Evolutionary conservation across 2,113 vertebrate species (phyloP), one percentile per base, ranked within the genome.

Genomic region (Tinamus guttatus): DNA sequence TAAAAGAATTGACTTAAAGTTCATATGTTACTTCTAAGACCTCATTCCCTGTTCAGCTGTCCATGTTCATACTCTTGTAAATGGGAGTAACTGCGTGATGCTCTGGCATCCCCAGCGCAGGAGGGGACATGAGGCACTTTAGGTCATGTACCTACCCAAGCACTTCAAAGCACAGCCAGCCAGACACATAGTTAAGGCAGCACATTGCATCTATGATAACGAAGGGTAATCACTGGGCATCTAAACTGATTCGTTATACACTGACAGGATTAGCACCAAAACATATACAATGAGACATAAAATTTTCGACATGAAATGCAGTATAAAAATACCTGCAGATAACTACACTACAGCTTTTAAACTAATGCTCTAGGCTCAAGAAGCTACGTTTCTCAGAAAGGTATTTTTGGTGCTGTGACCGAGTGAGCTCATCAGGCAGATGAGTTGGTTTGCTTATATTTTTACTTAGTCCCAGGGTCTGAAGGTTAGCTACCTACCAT

Each of bases 1-100:
- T 87, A 91, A 87, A 94, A 77, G 54, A 92, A 81, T 36, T 62
- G 18, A 89, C 74, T 96, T 86, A 30, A 84, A 71, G 64, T 92
- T 75, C 64, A 36, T 49, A 27, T 0, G 0, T 60, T 74, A 68
- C n/a, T 84, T 81, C 56, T 68, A 67, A 78, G 41, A 15, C 52
- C 64, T 65, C 64, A 74, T 47, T 85, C 63, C 75, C 3, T 67
- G 51, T 89, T 49, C 81, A 86, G 28, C 51, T 86, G 86, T 67
- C 45, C 36, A 0, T 56, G 24, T 69, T 81, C n/a, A 32, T 1
- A 0, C 91, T 93, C 65, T 56, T 71, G 60, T 68, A 69, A 84
- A 56, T 4, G 41, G 52, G 47, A 36, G 16, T 71, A 11, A n/a
- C 27, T 0, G 0, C n/a, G 0, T 30, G 73, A 49, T 71, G 62